Percentiles rank a stretch among this genome's conserved stretches.
These are phyloP conservation scores for Drosophila nannoptera DNA, from an alignment of 1,140 invertebrate genomes.

Conservation along the genomic window DNA sequence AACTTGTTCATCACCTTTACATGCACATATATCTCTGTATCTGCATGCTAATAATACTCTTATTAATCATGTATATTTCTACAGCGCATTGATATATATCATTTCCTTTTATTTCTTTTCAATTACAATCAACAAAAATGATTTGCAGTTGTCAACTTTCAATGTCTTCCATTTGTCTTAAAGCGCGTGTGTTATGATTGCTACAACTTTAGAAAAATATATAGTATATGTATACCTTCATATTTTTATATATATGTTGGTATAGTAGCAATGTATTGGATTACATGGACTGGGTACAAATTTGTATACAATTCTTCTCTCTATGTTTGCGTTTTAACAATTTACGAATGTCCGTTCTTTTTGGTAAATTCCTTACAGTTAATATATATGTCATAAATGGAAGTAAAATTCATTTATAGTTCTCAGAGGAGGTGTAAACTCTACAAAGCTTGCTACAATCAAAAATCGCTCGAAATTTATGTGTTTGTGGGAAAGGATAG, in stretches of 20 bases:
- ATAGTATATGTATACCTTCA: conserved; percentile 60
- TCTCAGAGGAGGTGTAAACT: conserved; percentile 31
- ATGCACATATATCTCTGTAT: conserved; percentile 48
- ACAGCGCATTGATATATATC: conserved; percentile 75
- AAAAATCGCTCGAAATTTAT: conserved; percentile 11
- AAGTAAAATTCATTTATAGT: conserved; percentile 70
- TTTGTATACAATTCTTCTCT: conserved; percentile 67
- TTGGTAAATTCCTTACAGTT: conserved; percentile 46
- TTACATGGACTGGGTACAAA: conserved; percentile 77
- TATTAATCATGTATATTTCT: conserved; percentile 62
- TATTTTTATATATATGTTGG: conserved; percentile 40
- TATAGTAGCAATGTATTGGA: conserved; percentile 67
- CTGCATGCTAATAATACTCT: conserved; percentile 59
- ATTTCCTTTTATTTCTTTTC: conserved; percentile 29
- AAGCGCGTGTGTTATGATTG: conserved; percentile 44
- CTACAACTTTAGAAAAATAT: conserved; percentile 74
- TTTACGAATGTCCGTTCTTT: conserved; percentile 14
- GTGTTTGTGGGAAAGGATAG: neutral
- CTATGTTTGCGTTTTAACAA: conserved; percentile 43
- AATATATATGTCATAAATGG: conserved; percentile 64
- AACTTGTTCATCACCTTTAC: conserved; percentile 65
- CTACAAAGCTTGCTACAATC: conserved; percentile 32
- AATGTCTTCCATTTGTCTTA: conserved; percentile 22
- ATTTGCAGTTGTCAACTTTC: conserved; percentile 21
- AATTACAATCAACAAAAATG: conserved; percentile 51